These are phyloP conservation scores for Odobenus rosmarus DNA, from an alignment of 2,113 vertebrate genomes.

Conservation along the genomic window DNA sequence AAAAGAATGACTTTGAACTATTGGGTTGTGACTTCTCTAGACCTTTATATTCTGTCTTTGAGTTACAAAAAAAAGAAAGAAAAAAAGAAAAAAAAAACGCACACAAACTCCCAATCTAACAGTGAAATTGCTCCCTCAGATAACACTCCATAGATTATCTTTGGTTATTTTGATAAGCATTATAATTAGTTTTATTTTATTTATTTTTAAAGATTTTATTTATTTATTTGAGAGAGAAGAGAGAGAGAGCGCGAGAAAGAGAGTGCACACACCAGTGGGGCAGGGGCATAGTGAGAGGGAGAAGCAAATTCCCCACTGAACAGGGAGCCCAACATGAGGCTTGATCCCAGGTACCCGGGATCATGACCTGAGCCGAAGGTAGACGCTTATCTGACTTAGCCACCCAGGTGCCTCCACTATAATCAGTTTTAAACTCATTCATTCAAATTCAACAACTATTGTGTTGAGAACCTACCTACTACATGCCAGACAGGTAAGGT, in stretches of 20 bases:
- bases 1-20: neutral
- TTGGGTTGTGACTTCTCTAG: neutral
- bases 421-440: neutral
- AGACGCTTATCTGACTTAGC: too few species aligned
- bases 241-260: too few species aligned
- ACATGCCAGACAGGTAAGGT: neutral
- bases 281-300: too few species aligned
- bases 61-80: neutral
- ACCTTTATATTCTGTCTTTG: neutral
- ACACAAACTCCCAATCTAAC: neutral
- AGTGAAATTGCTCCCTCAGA: neutral
- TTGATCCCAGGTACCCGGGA: too few species aligned
- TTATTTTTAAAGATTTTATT: too few species aligned
- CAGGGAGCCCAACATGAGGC: too few species aligned
- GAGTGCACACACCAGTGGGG: too few species aligned
- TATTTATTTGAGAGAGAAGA: too few species aligned
- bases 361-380: too few species aligned
- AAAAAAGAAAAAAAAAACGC: neutral
- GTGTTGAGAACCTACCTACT: neutral
- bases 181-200: neutral
- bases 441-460: neutral
- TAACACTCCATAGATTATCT: neutral
- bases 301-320: too few species aligned
- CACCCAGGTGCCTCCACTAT: neutral
- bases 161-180: neutral